Base-by-base conservation (phyloP, 2,888 invertebrate genomes). In the Sepioteuthis lessoniana region DNA sequence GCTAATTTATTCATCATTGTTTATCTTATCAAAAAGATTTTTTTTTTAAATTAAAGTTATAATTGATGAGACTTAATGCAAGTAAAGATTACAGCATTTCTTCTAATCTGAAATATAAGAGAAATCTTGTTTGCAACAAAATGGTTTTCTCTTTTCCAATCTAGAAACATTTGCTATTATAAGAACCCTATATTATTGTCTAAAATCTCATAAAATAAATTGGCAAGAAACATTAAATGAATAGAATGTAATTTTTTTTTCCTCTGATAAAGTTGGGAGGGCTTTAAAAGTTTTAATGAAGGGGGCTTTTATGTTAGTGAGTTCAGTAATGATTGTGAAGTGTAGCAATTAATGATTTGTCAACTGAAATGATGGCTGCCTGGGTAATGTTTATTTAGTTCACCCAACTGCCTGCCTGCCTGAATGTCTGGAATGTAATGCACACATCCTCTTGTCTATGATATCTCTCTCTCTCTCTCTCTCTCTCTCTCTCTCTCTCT, bases 271-370 rank as follows among this genome's bases (percentile, higher is more conserved):
- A n/a, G 16, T 16, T n/a, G n/a, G 76, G 76, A n/a, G n/a, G 76
- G 16, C n/a, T 60, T 76, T 76, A 10, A 76, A 35, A 35, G 76
- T 76, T 76, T n/a, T 76, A 76, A 76, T 76, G 76, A 76, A 76
- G 10, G 76, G 16, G 13, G 76, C 76, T 76, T 76, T 31, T 60
- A 28, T 76, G 76, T 76, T n/a, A n/a, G n/a, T n/a, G 76, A n/a
- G n/a, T 76, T 76, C n/a, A 35, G 76, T 76, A 76, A 76, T 76
- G 76, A 76, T 76, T n/a, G 76, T n/a, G n/a, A 76, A 76, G 76
- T 76, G 76, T 35, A 76, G 76, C 76, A 76, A 76, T 76, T 76
- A 76, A 76, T 76, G 76, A n/a, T 76, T 76, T 76, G 76, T 76
- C 76, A 76, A 19, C 76, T 76, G 76, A 76, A n/a, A n/a, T 76